phyloP scores from a whole-genome alignment of 2,888 invertebrate genomes.

The Branchellion lobata region DNA sequence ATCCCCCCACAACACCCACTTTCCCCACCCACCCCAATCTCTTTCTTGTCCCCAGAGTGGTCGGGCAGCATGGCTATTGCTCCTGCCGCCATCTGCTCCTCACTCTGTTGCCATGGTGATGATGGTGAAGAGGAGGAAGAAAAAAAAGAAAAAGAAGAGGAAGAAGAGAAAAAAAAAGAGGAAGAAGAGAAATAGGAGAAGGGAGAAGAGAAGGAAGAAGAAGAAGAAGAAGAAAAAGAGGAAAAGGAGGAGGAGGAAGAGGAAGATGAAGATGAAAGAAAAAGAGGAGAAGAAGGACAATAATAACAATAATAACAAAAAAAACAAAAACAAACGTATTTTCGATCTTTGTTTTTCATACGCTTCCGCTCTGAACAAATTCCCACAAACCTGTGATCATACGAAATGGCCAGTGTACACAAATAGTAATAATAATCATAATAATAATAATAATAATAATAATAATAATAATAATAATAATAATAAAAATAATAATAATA shows the following conservation, averaged over 20 bases:
- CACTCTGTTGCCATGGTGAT: constrained; percentile 25
- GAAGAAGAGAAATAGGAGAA: too few species aligned
- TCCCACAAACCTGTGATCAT: constrained; percentile 20
- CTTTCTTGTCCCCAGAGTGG: constrained; percentile 18
- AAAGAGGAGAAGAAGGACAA: too few species aligned
- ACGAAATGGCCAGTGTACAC: too few species aligned
- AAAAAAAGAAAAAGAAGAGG: not conserved
- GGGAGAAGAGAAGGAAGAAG: not conserved
- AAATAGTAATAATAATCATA: too few species aligned
- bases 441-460: too few species aligned
- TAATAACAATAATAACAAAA: too few species aligned
- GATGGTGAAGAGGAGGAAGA: not conserved
- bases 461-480: too few species aligned
- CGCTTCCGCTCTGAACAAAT: constrained; percentile 46
- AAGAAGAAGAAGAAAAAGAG: not conserved
- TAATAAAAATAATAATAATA: too few species aligned
- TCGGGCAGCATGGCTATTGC: constrained; percentile 35
- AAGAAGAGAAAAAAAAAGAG: not conserved
- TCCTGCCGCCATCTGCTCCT: constrained; percentile 26
- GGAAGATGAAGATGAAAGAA: too few species aligned
- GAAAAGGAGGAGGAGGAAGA: not conserved
- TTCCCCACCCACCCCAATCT: constrained; percentile 9
- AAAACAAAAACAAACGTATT: not conserved
- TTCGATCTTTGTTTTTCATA: constrained; percentile 21
- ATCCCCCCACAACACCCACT: too few species aligned